Evolutionary conservation across 2,113 vertebrate species (phyloP), one percentile per base, ranked within the genome.

Genomic region (Antennarius striatus): DNA sequence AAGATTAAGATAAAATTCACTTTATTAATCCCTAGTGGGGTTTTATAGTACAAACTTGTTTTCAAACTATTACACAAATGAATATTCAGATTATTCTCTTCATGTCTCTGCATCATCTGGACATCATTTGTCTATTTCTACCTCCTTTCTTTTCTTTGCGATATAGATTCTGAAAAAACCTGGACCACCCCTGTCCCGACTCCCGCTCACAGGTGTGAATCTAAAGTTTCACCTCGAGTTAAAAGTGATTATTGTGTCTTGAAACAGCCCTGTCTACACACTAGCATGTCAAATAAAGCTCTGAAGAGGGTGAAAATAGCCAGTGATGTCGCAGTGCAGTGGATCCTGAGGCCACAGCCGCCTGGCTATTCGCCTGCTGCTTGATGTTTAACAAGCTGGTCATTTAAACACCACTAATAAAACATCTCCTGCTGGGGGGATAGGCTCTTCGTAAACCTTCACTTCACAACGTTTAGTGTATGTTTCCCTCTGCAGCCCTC

Each of bases 361-460:
- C 80, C 80, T 67, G 68, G 74, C 82, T 56, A 73, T 70, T 63
- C 48, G 57, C 89, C 76, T 71, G 86, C 86, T 47, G 69, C 88
- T 89, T 92, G 87, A 90, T 84, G 84, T 91, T 92, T 92, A 87
- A 91, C 86, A 88, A 89, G 87, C 83, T 60, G 77, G 82, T 89
- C 86, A 90, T 91, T 93, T 91, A 90, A 92, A 86, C 84, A 66
- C 52, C 15, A 22, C 88, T 88, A 88, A 88, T 93, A 92, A 93
- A 92, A 88, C 68, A 75, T 75, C 77, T 85, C 89, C 88, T 88
- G 83, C 85, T 89, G 86, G 68, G 89, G 69, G 86, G 66, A 68
- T 67, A 65, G 84, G 63, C 73, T 86, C 88, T 90, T 90, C 82
- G 80, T 88, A 87, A 91, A 89, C 81, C 81, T 73, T 81, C 75